Conservation (phyloP, 2,113 vertebrate species). For the Anolis sagrei region DNA sequence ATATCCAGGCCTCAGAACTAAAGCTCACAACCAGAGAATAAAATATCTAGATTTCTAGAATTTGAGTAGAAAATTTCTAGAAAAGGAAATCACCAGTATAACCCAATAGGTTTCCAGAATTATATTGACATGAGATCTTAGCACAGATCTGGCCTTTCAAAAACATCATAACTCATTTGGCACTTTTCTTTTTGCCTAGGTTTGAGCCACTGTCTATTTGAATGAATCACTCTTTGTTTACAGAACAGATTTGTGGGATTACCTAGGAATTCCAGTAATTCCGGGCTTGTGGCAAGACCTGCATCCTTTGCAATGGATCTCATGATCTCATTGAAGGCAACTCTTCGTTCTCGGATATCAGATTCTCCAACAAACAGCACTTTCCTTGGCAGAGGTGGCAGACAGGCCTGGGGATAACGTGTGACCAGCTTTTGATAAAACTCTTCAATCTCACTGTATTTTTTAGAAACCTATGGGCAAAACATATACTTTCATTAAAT, state of each 20-base stretch:
- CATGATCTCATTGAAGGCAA: conserved; percentile 81
- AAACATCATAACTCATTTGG: not conserved
- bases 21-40: too few species aligned
- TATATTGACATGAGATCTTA: not conserved
- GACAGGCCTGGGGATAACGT: conserved; percentile 67
- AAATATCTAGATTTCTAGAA: not conserved
- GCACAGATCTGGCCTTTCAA: not conserved
- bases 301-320: conserved; percentile 78
- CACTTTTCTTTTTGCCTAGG: not conserved
- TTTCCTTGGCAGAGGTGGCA: conserved; percentile 84
- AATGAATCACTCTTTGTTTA: not conserved
- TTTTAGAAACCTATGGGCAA: conserved; percentile 82
- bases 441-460: conserved; percentile 88
- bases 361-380: conserved; percentile 85
- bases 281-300: conserved; percentile 77
- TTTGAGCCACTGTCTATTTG: not conserved
- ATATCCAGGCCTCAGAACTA: too few species aligned
- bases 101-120: not conserved
- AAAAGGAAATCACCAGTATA: too few species aligned
- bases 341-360: conserved; percentile 83
- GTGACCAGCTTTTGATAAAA: conserved; percentile 78
- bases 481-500: conserved; percentile 18
- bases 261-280: conserved; percentile 88
- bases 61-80: too few species aligned
- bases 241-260: conserved; percentile 40